phyloP scores from a whole-genome alignment of 2,888 invertebrate species.

The Orchesella flavescens region DNA sequence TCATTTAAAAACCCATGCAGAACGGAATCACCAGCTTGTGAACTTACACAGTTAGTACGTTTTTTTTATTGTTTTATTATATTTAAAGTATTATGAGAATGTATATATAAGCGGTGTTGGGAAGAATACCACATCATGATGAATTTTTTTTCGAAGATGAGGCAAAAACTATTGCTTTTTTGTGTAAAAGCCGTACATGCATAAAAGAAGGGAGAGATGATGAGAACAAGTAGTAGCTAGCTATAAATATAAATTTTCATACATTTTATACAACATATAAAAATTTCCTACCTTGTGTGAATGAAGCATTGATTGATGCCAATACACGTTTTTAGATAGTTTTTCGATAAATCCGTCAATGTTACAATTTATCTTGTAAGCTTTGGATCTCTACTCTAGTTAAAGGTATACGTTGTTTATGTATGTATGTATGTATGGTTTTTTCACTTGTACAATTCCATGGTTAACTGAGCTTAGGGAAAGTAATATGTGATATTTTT shows the following conservation, averaged over 20 bases:
- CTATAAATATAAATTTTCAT: background rate
- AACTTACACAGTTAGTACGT: background rate
- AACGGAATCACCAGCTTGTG: conserved; percentile 21
- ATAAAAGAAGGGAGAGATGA: conserved; percentile 28
- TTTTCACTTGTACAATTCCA: conserved; percentile 26
- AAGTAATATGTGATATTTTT: conserved; percentile 48
- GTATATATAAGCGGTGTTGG: background rate
- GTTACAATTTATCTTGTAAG: conserved; percentile 1
- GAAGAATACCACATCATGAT: background rate
- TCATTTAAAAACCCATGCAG: conserved; percentile 31
- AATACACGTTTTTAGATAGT: background rate
- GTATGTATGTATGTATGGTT: background rate
- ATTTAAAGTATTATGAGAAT: conserved; percentile 2
- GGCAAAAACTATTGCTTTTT: conserved; percentile 9
- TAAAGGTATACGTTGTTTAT: too few relatives aligned
- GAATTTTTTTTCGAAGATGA: background rate
- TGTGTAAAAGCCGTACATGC: conserved; percentile 55
- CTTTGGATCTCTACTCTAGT: conserved; percentile 19
- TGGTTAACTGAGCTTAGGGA: conserved; percentile 58
- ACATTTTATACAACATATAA: too few relatives aligned
- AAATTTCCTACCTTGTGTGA: background rate
- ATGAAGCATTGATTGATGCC: conserved; percentile 13
- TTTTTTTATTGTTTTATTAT: conserved; percentile 24
- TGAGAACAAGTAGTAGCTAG: conserved; percentile 1
- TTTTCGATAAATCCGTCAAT: conserved; percentile 28